These are phyloP conservation scores for Coccyzus lansbergi DNA, from an alignment of 2,797 vertebrate genomes.

Conservation along the genomic window DNA sequence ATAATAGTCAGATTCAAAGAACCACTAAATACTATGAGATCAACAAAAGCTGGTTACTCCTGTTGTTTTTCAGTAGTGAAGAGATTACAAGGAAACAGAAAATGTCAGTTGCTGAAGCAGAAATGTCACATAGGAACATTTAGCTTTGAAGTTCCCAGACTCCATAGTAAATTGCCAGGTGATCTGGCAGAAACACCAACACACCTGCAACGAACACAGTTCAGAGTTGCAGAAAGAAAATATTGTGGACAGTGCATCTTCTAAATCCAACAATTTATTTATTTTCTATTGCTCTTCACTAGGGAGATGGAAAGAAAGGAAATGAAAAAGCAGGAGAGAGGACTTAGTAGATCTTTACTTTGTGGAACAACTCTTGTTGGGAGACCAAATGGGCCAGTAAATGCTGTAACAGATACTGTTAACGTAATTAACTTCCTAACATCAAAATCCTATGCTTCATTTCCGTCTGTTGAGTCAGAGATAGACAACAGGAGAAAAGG, in stretches of 20 bases:
- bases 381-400: not conserved
- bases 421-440: not conserved
- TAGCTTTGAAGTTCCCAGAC: constrained; percentile 54
- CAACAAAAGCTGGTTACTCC: not conserved
- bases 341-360: not conserved
- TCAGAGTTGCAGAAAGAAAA: not conserved
- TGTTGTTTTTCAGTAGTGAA: not conserved
- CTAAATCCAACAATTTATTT: not conserved
- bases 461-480: not conserved
- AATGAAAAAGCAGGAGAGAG: not conserved
- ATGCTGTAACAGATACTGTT: not conserved
- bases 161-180: constrained; percentile 39
- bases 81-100: constrained; percentile 36
- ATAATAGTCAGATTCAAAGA: not conserved
- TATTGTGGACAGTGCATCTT: not conserved
- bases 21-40: not conserved
- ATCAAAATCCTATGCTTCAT: not conserved
- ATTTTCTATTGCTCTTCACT: not conserved
- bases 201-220: constrained; percentile 43
- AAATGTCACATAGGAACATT: constrained; percentile 10
- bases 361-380: not conserved
- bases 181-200: constrained; percentile 52
- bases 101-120: not conserved
- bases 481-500: not conserved
- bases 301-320: not conserved